phyloP scores from a whole-genome alignment of 1,140 invertebrate genomes.

The Coboldia fuscipes region DNA sequence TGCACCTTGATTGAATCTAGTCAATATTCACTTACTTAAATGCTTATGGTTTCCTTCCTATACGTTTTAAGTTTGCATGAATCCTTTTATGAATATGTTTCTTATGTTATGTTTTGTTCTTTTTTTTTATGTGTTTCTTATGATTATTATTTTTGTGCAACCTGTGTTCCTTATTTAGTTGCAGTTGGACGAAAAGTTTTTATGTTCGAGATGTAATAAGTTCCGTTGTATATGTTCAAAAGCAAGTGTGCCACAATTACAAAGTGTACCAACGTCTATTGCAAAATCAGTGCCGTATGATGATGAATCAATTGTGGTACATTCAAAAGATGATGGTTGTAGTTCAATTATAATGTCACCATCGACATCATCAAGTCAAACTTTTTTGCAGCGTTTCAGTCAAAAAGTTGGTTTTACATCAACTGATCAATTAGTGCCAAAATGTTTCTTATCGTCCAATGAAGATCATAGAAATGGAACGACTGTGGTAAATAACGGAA shows the following conservation, averaged over 20 bases:
- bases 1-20: neutral
- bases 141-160: neutral
- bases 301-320: too few species aligned
- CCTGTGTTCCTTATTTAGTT: conserved; percentile 6
- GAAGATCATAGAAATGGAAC: neutral
- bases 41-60: too few species aligned
- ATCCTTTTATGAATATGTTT: conserved; percentile 3
- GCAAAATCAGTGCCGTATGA: too few species aligned
- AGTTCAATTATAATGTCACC: too few species aligned
- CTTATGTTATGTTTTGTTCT: neutral
- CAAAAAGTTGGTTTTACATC: neutral
- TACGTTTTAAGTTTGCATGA: too few species aligned
- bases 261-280: neutral
- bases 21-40: neutral
- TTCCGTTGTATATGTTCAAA: conserved; percentile 16
- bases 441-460: neutral
- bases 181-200: conserved; percentile 20
- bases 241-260: neutral
- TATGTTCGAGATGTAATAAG: conserved; percentile 18
- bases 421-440: too few species aligned
- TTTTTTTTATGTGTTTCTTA: neutral
- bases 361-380: too few species aligned
- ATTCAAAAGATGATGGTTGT: too few species aligned
- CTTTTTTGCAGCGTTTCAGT: neutral
- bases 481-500: neutral